A percentile compares a stretch with the other conserved stretches of the same genome.
Evolutionary conservation across 1,140 invertebrate species (phyloP).

Genomic region (Prorops nasuta): DNA sequence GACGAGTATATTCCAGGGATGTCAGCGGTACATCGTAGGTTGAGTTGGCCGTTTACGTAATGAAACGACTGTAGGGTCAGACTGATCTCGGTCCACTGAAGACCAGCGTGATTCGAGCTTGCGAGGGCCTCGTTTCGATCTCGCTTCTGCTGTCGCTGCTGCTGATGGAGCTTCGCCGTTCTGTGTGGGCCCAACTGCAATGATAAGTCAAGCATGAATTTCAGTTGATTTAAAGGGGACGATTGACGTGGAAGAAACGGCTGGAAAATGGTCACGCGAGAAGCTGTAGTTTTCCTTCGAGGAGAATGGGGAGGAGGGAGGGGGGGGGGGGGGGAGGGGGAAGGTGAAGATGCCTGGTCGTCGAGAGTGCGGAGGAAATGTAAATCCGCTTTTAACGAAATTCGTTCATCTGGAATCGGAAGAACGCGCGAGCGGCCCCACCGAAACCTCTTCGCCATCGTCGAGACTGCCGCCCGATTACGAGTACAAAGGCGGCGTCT

Average conservation of each 20-base stretch:
- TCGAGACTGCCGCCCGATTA: conserved; percentile 12
- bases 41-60: conserved; percentile 44
- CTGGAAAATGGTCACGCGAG: background rate
- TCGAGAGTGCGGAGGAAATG: conserved; percentile 31
- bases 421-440: conserved; percentile 11
- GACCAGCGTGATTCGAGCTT: conserved; percentile 5
- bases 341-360: background rate
- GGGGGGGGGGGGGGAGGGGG: background rate
- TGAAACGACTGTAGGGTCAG: conserved; percentile 39
- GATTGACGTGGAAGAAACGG: background rate
- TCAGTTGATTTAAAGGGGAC: background rate
- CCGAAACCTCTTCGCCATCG: background rate
- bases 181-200: conserved; percentile 20
- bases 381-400: conserved; percentile 42
- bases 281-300: too few relatives aligned
- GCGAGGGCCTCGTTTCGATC: conserved; percentile 15
- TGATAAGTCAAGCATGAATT: conserved; percentile 22
- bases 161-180: conserved; percentile 11
- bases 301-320: background rate
- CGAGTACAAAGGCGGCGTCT: conserved; percentile 29
- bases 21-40: conserved; percentile 43
- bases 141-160: conserved; percentile 16
- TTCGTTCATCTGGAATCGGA: conserved; percentile 36
- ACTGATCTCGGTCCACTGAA: conserved; percentile 37
- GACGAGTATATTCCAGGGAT: conserved; percentile 39